Percentiles rank a stretch among this genome's conserved stretches.
Conservation (phyloP, 2,888 invertebrate species). For the Rhynchonema sp. region DNA sequence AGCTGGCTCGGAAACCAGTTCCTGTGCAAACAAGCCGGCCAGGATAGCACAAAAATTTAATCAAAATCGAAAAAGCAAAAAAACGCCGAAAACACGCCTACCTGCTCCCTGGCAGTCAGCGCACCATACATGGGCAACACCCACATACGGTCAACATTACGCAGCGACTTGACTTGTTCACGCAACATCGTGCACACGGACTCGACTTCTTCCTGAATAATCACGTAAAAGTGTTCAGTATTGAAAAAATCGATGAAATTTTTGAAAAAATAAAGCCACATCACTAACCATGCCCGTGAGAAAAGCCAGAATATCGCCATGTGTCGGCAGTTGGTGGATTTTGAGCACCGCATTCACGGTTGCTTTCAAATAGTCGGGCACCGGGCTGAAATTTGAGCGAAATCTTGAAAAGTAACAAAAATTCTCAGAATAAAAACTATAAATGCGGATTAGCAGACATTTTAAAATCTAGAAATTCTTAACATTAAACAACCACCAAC, state of each 20-base stretch:
- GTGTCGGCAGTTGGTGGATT: conserved; percentile 50
- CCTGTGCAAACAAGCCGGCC: background rate
- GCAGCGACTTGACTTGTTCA: conserved; percentile 12
- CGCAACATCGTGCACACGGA: conserved; percentile 17
- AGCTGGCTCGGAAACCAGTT: too few relatives aligned
- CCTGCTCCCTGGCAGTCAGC: conserved; percentile 43
- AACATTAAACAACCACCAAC: conserved; percentile 17
- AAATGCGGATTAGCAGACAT: background rate
- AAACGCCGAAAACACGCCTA: background rate
- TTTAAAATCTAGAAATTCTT: background rate
- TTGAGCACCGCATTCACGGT: conserved; percentile 69
- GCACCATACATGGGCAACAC: conserved; percentile 81
- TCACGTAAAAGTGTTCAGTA: background rate
- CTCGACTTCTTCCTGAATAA: conserved; percentile 28
- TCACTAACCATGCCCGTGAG: conserved; percentile 24
- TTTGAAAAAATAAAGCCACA: background rate
- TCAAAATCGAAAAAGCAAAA: background rate
- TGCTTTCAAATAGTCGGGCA: conserved; percentile 67
- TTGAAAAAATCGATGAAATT: background rate
- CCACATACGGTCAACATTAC: conserved; percentile 26
- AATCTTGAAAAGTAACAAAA: conserved; percentile 36
- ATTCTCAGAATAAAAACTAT: conserved; percentile 2
- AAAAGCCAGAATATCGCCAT: conserved; percentile 64
- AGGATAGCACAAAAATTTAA: too few relatives aligned
- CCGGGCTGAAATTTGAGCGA: conserved; percentile 44